These are phyloP conservation scores for Drosophila insularis DNA, from an alignment of 1,140 invertebrate species.

Conservation along the genomic window DNA sequence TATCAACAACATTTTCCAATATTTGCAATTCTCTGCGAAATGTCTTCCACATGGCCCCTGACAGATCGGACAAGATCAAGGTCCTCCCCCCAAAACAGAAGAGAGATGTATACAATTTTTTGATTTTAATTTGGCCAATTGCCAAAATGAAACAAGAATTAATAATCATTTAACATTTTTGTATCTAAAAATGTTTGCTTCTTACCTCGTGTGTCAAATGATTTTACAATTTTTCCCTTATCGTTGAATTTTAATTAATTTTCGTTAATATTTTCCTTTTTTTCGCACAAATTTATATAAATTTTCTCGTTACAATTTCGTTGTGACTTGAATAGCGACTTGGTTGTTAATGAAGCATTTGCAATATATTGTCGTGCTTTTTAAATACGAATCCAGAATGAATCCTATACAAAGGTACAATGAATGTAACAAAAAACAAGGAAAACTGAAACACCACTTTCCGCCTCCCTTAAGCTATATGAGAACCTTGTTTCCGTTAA, in stretches of 20 bases:
- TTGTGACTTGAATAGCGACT: slow-evolving; percentile 40
- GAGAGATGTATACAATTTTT: slow-evolving; percentile 37
- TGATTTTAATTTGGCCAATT: slow-evolving; percentile 52
- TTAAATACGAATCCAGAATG: slow-evolving; percentile 47
- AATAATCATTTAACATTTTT: slow-evolving; percentile 26
- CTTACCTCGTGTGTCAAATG: slow-evolving; percentile 11
- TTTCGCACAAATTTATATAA: background rate
- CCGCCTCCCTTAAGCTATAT: background rate
- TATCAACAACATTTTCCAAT: slow-evolving; percentile 14
- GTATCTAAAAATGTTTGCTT: too few relatives aligned
- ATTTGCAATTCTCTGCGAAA: slow-evolving; percentile 40
- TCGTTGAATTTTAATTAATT: background rate
- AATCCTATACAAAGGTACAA: slow-evolving; percentile 46
- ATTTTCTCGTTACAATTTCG: slow-evolving; percentile 22
- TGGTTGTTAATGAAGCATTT: slow-evolving; percentile 53
- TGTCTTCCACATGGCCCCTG: slow-evolving; percentile 54
- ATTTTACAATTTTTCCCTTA: slow-evolving; percentile 23
- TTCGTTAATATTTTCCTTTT: background rate
- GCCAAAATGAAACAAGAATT: slow-evolving; percentile 62
- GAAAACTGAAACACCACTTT: slow-evolving; percentile 28
- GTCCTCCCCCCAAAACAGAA: slow-evolving; percentile 34
- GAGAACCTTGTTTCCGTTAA: slow-evolving; percentile 15
- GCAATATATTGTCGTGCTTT: slow-evolving; percentile 20
- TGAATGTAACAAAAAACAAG: slow-evolving; percentile 44
- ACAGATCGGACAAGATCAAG: slow-evolving; percentile 66